phyloP scores from a whole-genome alignment of 2,888 invertebrate genomes.

The Podabrus alpinus region DNA sequence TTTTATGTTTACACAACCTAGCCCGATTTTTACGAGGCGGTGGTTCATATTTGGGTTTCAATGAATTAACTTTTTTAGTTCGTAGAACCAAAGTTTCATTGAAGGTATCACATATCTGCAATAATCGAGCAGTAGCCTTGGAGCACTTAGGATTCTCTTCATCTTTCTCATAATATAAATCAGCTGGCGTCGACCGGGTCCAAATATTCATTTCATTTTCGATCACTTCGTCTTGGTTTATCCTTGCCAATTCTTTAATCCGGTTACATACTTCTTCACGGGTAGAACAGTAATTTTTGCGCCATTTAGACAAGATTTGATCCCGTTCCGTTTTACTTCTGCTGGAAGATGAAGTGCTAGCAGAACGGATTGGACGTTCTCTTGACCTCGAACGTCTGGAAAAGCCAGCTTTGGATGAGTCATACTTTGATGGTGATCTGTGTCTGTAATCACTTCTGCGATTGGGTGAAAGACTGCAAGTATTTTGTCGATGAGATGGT shows the following conservation, averaged over 20 bases:
- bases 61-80: slow-evolving; percentile 65
- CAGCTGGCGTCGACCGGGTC: slow-evolving; percentile 90
- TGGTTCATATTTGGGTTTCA: slow-evolving; percentile 69
- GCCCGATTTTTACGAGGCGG: slow-evolving; percentile 71
- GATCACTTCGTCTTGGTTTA: slow-evolving; percentile 59
- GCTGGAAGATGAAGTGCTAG: background rate
- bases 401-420: background rate
- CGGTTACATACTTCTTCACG: slow-evolving; percentile 74
- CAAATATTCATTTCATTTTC: slow-evolving; percentile 65
- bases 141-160: slow-evolving; percentile 66
- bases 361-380: background rate
- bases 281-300: slow-evolving; percentile 75
- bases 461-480: background rate
- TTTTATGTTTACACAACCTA: slow-evolving; percentile 74
- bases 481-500: background rate
- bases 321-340: slow-evolving; percentile 57
- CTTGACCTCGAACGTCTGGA: background rate
- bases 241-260: slow-evolving; percentile 68
- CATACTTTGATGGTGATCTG: background rate
- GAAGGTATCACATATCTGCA: slow-evolving; percentile 77
- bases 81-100: slow-evolving; percentile 72
- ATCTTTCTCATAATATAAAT: slow-evolving; percentile 77
- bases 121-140: slow-evolving; percentile 70
- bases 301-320: slow-evolving; percentile 62
- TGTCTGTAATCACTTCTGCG: background rate